phyloP scores from a whole-genome alignment of 2,888 invertebrate genomes.

The Epirrhoe alternata region DNA sequence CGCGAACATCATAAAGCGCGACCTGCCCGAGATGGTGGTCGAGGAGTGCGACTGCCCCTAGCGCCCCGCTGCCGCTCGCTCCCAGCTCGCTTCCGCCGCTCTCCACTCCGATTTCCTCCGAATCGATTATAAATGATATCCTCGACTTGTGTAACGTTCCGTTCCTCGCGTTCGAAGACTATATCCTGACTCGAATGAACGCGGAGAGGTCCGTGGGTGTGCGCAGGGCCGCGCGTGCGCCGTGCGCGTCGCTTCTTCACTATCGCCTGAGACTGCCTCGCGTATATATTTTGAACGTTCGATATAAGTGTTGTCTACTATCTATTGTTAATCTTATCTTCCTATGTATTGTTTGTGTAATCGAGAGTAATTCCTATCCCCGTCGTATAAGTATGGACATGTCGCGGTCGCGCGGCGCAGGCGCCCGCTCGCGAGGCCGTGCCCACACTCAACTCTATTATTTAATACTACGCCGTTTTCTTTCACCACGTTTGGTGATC shows the following conservation, averaged over 20 bases:
- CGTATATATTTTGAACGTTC: constrained; percentile 36
- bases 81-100: constrained; percentile 78
- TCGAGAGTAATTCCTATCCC: constrained; percentile 32
- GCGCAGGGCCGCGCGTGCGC: constrained; percentile 55
- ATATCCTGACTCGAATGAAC: constrained; percentile 81
- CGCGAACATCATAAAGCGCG: constrained; percentile 95
- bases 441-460: constrained; percentile 66
- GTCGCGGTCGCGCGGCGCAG: constrained; percentile 43
- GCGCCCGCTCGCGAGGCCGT: constrained; percentile 52
- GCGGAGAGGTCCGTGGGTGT: constrained; percentile 56
- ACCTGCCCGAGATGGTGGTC: constrained; percentile 97
- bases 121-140: constrained; percentile 83
- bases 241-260: constrained; percentile 29
- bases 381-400: constrained; percentile 28
- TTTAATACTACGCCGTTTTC: constrained; percentile 84
- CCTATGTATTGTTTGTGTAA: constrained; percentile 37
- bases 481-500: constrained; percentile 85
- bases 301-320: constrained; percentile 40
- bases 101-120: constrained; percentile 80
- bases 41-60: constrained; percentile 98
- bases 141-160: constrained; percentile 85
- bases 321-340: constrained; percentile 37
- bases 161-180: constrained; percentile 85
- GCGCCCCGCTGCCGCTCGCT: constrained; percentile 64
- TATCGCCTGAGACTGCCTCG: constrained; percentile 39